Percentiles rank a stretch among this genome's conserved stretches.
These are phyloP conservation scores for Deroptyus accipitrinus DNA, from an alignment of 2,113 vertebrate genomes.

Conservation along the genomic window DNA sequence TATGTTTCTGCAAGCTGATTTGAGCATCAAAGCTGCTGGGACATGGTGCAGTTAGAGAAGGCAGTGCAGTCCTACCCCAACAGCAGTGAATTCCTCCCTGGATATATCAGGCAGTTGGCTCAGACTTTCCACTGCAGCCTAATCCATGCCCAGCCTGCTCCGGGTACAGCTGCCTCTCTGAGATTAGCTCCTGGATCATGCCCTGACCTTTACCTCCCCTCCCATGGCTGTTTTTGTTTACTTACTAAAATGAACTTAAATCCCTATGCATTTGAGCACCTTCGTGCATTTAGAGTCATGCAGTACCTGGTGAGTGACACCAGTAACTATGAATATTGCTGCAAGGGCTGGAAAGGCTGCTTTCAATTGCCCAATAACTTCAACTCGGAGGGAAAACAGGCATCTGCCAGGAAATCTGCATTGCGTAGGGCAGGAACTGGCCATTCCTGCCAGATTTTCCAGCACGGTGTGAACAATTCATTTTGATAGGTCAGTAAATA, in stretches of 20 bases:
- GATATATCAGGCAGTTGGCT: conserved; percentile 50
- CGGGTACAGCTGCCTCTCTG: not conserved
- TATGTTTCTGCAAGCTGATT: not conserved
- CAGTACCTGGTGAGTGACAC: not conserved
- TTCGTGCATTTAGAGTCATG: not conserved
- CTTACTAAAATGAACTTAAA: not conserved
- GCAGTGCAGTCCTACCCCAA: not conserved
- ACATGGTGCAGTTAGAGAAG: not conserved
- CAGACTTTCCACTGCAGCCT: conserved; percentile 38
- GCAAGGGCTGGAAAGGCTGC: not conserved
- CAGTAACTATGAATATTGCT: rapidly evolving
- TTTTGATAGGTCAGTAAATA: not conserved
- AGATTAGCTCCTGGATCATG: conserved; percentile 24
- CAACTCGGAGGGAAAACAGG: not conserved
- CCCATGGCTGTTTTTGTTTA: not conserved
- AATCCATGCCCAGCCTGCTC: not conserved
- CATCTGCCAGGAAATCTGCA: not conserved
- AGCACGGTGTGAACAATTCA: not conserved
- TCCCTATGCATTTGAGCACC: not conserved
- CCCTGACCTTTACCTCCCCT: conserved; percentile 9
- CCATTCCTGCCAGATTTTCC: not conserved
- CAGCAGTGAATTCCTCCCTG: conserved; percentile 11
- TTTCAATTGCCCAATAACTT: rapidly evolving
- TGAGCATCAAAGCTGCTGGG: not conserved
- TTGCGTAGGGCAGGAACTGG: not conserved